Percentiles rank a stretch among this genome's conserved stretches.
Conservation (phyloP, 2,888 invertebrate species). For the Conchocele bisecta region DNA sequence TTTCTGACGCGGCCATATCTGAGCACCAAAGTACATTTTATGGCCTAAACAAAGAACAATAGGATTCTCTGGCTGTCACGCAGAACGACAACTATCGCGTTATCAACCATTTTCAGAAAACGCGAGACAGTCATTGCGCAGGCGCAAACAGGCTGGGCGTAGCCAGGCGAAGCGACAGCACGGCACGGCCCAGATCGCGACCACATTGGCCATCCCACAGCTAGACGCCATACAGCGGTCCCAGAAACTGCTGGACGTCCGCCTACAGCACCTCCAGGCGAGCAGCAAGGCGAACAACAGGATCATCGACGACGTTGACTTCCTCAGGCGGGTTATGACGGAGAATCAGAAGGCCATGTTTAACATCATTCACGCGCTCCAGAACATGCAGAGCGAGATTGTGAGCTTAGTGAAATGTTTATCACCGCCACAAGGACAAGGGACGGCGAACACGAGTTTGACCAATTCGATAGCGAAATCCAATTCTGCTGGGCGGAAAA, state of each 20-base stretch:
- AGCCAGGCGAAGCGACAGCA: slow-evolving; percentile 69
- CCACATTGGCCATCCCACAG: slow-evolving; percentile 81
- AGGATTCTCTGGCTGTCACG: no score
- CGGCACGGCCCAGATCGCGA: slow-evolving; percentile 75
- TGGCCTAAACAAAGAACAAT: no score
- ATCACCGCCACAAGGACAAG: slow-evolving; percentile 62
- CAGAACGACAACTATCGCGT: no score
- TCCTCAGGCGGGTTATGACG: slow-evolving; percentile 80
- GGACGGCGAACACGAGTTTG: slow-evolving; percentile 38
- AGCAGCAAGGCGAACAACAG: slow-evolving; percentile 80
- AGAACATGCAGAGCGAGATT: slow-evolving; percentile 82
- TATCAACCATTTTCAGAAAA: slow-evolving; percentile 14
- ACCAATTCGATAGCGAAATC: slow-evolving; percentile 41
- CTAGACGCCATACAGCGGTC: slow-evolving; percentile 81
- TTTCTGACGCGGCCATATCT: no score
- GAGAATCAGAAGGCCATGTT: slow-evolving; percentile 82
- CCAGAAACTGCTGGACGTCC: slow-evolving; percentile 81
- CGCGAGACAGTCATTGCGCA: slow-evolving; percentile 42
- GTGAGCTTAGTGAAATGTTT: slow-evolving; percentile 76
- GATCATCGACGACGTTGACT: slow-evolving; percentile 81
- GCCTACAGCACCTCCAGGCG: slow-evolving; percentile 82
- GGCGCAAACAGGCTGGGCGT: slow-evolving; percentile 60
- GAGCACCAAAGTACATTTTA: no score
- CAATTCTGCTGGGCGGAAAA: slow-evolving; percentile 25
- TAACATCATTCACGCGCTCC: slow-evolving; percentile 81